These are phyloP conservation scores for Euschistus heros DNA, from an alignment of 1,140 invertebrate species.

Conservation along the genomic window DNA sequence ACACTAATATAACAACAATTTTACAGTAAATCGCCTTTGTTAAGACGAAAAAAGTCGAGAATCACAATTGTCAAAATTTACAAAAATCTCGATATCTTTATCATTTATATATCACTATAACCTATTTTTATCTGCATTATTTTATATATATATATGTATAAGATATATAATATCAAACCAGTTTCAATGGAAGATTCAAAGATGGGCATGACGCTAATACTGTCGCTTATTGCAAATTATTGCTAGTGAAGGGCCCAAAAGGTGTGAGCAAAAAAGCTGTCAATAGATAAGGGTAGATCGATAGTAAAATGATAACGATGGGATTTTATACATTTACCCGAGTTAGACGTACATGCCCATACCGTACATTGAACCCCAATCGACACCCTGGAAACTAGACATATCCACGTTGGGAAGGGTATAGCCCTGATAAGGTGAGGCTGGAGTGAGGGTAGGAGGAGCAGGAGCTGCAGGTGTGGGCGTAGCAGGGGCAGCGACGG, in stretches of 20 bases:
- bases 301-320: slow-evolving; percentile 6
- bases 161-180: slow-evolving; percentile 22
- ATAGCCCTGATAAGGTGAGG: slow-evolving; percentile 66
- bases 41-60: slow-evolving; percentile 10
- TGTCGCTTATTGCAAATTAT: slow-evolving; percentile 31
- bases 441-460: slow-evolving; percentile 38
- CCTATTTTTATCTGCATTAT: slow-evolving; percentile 30
- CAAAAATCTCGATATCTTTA: slow-evolving; percentile 24
- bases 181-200: slow-evolving; percentile 27
- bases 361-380: slow-evolving; percentile 81
- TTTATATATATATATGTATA: slow-evolving; percentile 19
- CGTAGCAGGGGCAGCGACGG: slow-evolving; percentile 46
- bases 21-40: slow-evolving; percentile 18
- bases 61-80: slow-evolving; percentile 22
- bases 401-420: slow-evolving; percentile 75
- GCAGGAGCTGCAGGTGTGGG: slow-evolving; percentile 39
- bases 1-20: slow-evolving; percentile 24
- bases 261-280: slow-evolving; percentile 18
- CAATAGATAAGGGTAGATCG: slow-evolving; percentile 12
- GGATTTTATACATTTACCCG: slow-evolving; percentile 14
- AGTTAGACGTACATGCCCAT: slow-evolving; percentile 79
- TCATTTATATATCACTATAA: slow-evolving; percentile 32
- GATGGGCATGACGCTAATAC: slow-evolving; percentile 26
- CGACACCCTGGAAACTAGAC: slow-evolving; percentile 80
- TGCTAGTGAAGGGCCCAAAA: slow-evolving; percentile 28